Evolutionary conservation across 2,113 vertebrate species (phyloP).

Genomic region (Mesembrinibis cayennensis): DNA sequence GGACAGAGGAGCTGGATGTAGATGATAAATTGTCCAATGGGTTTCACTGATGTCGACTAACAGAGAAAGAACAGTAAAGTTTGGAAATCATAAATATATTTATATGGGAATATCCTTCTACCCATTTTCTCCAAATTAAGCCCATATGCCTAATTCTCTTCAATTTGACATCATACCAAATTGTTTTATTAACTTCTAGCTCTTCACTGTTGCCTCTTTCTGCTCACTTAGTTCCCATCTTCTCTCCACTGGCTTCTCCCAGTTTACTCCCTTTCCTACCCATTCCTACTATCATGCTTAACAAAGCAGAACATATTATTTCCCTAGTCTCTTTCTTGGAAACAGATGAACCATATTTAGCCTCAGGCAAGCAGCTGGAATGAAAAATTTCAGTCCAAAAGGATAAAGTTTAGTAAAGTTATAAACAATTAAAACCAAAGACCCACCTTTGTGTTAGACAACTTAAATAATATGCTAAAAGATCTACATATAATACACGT

Average conservation of each 20-base stretch:
- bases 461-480: background rate
- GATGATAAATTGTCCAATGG: background rate
- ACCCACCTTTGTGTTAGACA: background rate
- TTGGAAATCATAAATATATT: background rate
- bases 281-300: background rate
- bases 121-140: background rate
- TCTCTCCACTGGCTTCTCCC: background rate
- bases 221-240: background rate
- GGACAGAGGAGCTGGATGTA: background rate
- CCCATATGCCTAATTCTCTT: background rate
- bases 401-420: background rate
- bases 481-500: background rate
- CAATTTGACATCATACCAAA: background rate
- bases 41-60: background rate
- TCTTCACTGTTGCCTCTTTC: background rate
- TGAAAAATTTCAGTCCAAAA: background rate
- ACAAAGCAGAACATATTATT: conserved; percentile 1
- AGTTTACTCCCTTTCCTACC: background rate
- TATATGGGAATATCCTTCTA: background rate
- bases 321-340: background rate
- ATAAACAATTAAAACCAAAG: background rate
- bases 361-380: background rate
- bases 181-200: background rate
- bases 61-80: background rate
- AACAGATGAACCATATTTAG: background rate